A percentile compares a stretch with the other conserved stretches of the same genome.
Conservation (phyloP, 2,888 invertebrate genomes). For the Acanthococcus lagerstroemiae region DNA sequence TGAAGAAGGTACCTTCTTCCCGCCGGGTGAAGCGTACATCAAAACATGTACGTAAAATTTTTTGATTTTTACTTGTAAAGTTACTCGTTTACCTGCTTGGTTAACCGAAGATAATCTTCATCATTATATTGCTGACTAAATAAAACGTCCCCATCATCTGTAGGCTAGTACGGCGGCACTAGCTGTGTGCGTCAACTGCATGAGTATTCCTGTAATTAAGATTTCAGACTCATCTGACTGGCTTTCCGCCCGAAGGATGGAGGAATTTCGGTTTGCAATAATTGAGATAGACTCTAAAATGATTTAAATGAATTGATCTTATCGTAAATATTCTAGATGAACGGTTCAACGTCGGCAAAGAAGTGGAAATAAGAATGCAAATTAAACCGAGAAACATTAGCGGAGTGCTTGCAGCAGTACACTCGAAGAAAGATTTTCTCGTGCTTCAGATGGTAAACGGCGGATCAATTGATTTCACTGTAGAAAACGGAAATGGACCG, state of each 20-base stretch:
- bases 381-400: constrained; percentile 74
- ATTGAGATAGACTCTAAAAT: no score
- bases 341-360: constrained; percentile 65
- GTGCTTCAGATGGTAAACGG: constrained; percentile 76
- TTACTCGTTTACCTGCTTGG: no score
- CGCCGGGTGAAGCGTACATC: constrained; percentile 62
- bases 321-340: constrained; percentile 47
- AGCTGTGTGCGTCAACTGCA: no score
- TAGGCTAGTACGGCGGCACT: no score
- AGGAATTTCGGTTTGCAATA: no score
- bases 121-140: no score
- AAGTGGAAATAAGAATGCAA: constrained; percentile 69
- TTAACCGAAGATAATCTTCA: no score
- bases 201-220: no score
- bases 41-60: constrained; percentile 48
- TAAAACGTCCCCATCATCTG: no score
- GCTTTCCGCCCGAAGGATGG: no score
- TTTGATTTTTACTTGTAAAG: background rate
- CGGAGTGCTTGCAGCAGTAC: constrained; percentile 77
- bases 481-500: constrained; percentile 72
- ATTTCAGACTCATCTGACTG: no score
- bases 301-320: no score
- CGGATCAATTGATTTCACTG: constrained; percentile 73
- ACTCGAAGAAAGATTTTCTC: constrained; percentile 63
- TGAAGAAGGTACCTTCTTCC: constrained; percentile 77